Base-by-base conservation (phyloP, 1,140 invertebrate species). In the Drosophila asahinai region DNA sequence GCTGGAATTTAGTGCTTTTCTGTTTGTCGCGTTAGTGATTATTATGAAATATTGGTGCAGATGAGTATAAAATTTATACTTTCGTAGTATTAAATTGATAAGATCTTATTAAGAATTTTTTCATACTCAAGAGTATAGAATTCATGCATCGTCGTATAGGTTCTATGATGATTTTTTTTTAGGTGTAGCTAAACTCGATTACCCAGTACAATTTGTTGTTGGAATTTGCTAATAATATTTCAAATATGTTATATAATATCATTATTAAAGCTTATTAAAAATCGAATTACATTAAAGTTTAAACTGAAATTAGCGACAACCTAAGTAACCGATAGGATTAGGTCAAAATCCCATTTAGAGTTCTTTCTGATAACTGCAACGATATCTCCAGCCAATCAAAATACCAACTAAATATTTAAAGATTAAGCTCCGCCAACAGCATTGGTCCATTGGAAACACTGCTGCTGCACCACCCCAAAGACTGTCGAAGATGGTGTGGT, bases 391-490 rank as follows among this genome's bases (percentile, higher is more conserved):
- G 19, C 22, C 52, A 58, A 64, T 64, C 25, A 42, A 40, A 6
- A 12, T 30, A 17, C 4, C 25, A 42, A 14, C 33, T 19, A 7
- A 6, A 38, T 22, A 14, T 14, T 17, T 27, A 3, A 40, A 8
- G 14, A 30, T 15, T 40, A 40, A 19, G 27, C 12, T 15, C 9
- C 9, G 7, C 4, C 3, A 42, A 51, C 27, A 60, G 22, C 36
- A 52, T 60, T 73, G 70, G 68, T 40, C 70, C 70, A 60, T 57
- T 25, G 22, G 14, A n/a, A 17, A 25, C 25, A 9, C 3, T n/a
- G n/a, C 3, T n/a, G n/a, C 0, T 52, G 43, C 27, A 43, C 22
- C 45, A 45, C 47, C 52, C 45, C 17, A 40, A 63, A 73, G 63
- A 47, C 11, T 58, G 33, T 9, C 19, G 4, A 5, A 59, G 55